Evolutionary conservation across 2,113 vertebrate species (phyloP), one percentile per base, ranked within the genome.

Genomic region (Oceanodroma tethys): DNA sequence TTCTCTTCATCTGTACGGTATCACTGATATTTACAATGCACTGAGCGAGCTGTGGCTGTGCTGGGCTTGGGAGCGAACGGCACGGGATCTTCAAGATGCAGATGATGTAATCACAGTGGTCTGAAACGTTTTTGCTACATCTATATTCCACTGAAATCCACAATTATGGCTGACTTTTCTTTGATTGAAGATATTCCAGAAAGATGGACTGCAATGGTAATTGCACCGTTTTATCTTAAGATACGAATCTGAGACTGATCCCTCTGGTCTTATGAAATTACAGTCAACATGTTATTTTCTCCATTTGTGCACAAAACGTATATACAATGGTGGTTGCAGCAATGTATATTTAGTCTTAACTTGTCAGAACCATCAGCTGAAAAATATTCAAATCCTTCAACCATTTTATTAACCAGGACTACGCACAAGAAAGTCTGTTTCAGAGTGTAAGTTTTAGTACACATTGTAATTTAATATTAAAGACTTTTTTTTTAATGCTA

Each of bases 131-230:
- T 95, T 94, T 97, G 94, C 93, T 97, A 60, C 97, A 73, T 96
- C 94, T 93, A 95, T 97, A 91, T 96, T 97, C 97, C 95, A 78
- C 36, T 86, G 40, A 93, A 98, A 97, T 98, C 95, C 95, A 89
- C 97, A 98, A 98, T 98, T 98, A 96, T 88, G 96, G 98, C 96
- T 96, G 97, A 97, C 36, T 92, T 98, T 83, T 96, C 96, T 96
- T 84, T 76, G 88, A 98, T 92, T 98, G 98, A 98, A 98, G 98
- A 94, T 58, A 76, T 85, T 98, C 98, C 98, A 98, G 96, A 95
- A 96, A 97, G 97, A 98, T 97, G 97, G 96, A 93, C 97, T 59
- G 96, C 94, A 88, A 88, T 25, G 62, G 93, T 93, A 97, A 98
- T 88, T 94, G 96, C 80, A 93, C 88, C n/a, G 0, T 98, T 98